Percentiles rank a stretch among this genome's conserved stretches.
Evolutionary conservation across 2,888 invertebrate species (phyloP).

Genomic region (Acanthosepion lycidas): DNA sequence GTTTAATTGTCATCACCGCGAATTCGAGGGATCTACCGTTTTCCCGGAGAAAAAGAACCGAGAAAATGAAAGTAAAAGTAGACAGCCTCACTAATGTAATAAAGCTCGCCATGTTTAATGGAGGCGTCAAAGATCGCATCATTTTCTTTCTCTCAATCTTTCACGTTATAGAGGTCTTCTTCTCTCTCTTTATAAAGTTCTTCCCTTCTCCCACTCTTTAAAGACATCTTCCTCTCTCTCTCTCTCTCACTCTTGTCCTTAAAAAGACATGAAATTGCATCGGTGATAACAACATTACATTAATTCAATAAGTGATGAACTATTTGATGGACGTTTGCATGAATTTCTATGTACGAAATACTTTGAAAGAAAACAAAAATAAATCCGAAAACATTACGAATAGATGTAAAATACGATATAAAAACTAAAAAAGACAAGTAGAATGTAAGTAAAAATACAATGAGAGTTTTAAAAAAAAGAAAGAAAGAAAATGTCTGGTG

Average conservation of each 20-base stretch:
- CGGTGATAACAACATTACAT: constrained; percentile 16
- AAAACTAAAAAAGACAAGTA: neutral
- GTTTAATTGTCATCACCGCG: neutral
- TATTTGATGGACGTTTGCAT: neutral
- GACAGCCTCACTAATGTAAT: neutral
- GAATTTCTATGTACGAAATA: neutral
- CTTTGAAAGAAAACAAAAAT: neutral
- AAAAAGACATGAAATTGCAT: neutral
- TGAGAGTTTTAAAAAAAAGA: neutral
- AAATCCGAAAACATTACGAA: neutral
- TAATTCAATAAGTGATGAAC: neutral
- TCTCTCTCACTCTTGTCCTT: neutral
- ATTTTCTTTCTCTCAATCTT: neutral
- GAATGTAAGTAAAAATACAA: neutral
- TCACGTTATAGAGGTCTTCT: neutral
- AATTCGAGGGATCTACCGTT: neutral
- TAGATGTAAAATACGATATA: neutral
- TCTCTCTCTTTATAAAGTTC: neutral
- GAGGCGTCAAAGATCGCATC: neutral
- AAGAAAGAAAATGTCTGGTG: neutral
- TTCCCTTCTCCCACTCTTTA: neutral
- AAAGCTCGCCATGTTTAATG: neutral
- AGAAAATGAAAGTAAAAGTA: neutral
- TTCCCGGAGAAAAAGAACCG: neutral
- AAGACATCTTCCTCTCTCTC: neutral